Evolutionary conservation across 1,140 invertebrate genomes (phyloP).

Genomic region (Condylostylus longicornis): DNA sequence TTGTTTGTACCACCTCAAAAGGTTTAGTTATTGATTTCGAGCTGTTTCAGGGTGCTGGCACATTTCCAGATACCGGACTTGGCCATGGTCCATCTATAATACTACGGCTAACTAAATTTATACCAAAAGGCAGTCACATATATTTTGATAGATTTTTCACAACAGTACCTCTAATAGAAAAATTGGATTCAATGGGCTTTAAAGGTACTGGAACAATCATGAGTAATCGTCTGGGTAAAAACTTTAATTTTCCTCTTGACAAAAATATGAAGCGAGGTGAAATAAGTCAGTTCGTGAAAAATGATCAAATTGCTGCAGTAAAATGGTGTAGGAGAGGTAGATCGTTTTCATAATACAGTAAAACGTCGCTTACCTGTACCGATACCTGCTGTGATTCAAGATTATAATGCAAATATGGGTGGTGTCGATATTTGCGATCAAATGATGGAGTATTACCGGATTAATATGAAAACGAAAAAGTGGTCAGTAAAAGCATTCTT

Average conservation of each 20-base stretch:
- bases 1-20: slow-evolving; percentile 1
- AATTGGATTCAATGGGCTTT: neutral
- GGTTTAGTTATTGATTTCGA: slow-evolving; percentile 1
- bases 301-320: neutral
- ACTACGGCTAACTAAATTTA: neutral
- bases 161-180: slow-evolving; percentile 4
- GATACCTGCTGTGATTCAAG: slow-evolving; percentile 5
- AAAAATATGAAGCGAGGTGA: neutral
- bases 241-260: neutral
- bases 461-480: slow-evolving; percentile 9
- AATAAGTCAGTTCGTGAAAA: neutral
- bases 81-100: slow-evolving; percentile 5
- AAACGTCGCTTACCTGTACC: slow-evolving; percentile 5
- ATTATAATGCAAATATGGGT: slow-evolving; percentile 8
- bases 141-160: slow-evolving; percentile 8
- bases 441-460: slow-evolving; percentile 9
- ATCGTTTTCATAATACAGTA: neutral
- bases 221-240: neutral
- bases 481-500: slow-evolving; percentile 10
- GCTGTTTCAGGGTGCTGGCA: slow-evolving; percentile 1
- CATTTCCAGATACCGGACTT: slow-evolving; percentile 6
- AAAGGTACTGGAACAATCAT: slow-evolving; percentile 4
- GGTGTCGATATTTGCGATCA: slow-evolving; percentile 8
- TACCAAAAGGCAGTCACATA: slow-evolving; percentile 4
- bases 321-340: slow-evolving; percentile 1